Conservation (phyloP, 2,888 invertebrate species). For the Harpagoxenus sublaevis region DNA sequence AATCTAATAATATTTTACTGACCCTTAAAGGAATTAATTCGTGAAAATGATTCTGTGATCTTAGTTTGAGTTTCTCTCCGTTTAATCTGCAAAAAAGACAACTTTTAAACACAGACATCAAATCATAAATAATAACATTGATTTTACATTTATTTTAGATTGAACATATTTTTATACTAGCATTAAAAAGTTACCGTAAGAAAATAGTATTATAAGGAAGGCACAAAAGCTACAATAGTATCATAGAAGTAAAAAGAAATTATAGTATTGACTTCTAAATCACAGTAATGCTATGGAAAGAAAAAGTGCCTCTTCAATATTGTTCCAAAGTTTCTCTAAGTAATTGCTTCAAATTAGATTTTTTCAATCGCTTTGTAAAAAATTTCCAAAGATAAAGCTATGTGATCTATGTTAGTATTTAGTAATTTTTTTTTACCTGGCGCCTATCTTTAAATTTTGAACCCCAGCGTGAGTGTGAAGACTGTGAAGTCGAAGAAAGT, state of each 20-base stretch:
- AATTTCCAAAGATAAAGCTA: neutral
- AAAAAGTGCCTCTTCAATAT: neutral
- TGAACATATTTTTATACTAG: no score
- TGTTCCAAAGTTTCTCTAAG: neutral
- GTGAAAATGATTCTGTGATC: neutral
- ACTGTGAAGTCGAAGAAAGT: neutral
- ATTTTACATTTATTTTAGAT: neutral
- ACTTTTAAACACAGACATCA: neutral
- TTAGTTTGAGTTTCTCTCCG: neutral
- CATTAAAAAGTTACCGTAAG: no score
- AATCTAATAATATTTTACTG: neutral
- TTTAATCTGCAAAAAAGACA: neutral
- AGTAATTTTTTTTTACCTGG: neutral
- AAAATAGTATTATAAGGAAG: no score
- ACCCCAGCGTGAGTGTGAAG: neutral
- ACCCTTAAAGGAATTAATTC: neutral
- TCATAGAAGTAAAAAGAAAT: no score
- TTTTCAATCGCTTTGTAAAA: neutral
- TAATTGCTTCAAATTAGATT: neutral
- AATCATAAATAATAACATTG: neutral
- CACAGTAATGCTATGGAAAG: neutral
- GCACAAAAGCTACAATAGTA: no score
- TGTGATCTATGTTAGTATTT: no score
- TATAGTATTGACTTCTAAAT: neutral
- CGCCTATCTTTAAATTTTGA: neutral